These are phyloP conservation scores for Alligator sinensis DNA, from an alignment of 2,113 vertebrate species.

Conservation along the genomic window DNA sequence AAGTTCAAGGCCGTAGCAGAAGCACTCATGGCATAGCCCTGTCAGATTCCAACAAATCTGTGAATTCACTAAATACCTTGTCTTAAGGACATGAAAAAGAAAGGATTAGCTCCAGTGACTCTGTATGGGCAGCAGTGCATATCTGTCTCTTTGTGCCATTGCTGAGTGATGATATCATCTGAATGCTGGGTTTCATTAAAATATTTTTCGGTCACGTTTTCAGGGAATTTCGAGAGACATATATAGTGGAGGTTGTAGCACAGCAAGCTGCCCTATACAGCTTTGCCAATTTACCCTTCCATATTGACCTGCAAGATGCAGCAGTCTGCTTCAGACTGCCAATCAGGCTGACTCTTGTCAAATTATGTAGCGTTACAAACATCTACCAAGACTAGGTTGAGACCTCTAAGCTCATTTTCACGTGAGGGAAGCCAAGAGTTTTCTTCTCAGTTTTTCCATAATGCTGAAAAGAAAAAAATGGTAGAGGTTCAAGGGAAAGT, in stretches of 20 bases:
- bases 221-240: not conserved
- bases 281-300: not conserved
- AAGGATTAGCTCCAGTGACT: not conserved
- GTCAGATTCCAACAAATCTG: too few species aligned
- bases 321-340: slow-evolving; percentile 27
- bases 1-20: too few species aligned
- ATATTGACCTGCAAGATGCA: slow-evolving; percentile 22
- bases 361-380: slow-evolving; percentile 49
- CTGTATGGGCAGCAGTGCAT: not conserved
- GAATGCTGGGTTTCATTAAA: not conserved
- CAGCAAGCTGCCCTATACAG: not conserved
- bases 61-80: too few species aligned
- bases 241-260: not conserved
- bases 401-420: slow-evolving; percentile 38
- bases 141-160: not conserved
- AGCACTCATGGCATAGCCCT: too few species aligned
- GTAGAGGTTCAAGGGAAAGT: not conserved
- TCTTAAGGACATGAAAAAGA: too few species aligned
- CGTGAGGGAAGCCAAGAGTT: not conserved
- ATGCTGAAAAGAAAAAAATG: not conserved
- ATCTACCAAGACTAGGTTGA: not conserved
- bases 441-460: not conserved
- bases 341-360: slow-evolving; percentile 36
- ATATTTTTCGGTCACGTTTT: not conserved
- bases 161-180: not conserved